Conservation (phyloP, 2,797 vertebrate species). For the Esox lucius region DNA sequence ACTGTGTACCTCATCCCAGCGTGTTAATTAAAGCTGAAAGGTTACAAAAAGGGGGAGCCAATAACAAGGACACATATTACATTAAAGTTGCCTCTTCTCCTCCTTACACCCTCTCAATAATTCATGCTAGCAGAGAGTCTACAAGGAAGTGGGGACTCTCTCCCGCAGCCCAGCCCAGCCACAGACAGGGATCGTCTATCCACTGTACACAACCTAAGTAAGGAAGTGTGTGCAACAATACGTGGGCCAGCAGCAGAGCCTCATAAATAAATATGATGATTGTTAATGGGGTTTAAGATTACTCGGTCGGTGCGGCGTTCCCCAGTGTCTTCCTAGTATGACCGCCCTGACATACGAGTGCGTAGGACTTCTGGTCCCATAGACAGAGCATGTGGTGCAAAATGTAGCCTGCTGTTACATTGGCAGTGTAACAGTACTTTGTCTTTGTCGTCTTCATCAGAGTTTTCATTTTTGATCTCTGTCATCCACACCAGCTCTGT, state of each 20-base stretch:
- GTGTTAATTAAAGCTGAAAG: constrained; percentile 81
- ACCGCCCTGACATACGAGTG: constrained; percentile 66
- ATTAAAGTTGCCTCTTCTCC: constrained; percentile 73
- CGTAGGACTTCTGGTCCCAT: constrained; percentile 59
- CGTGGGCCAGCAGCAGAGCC: constrained; percentile 64
- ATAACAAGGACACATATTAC: constrained; percentile 76
- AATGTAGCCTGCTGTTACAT: constrained; percentile 54
- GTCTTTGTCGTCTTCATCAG: constrained; percentile 52
- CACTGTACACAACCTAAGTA: constrained; percentile 65
- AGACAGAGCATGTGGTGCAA: constrained; percentile 72
- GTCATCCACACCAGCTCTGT: neutral
- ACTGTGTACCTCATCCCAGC: constrained; percentile 36
- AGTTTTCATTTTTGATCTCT: constrained; percentile 2
- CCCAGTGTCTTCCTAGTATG: constrained; percentile 68
- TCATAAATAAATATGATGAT: constrained; percentile 84
- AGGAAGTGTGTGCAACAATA: constrained; percentile 73
- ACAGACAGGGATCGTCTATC: constrained; percentile 71
- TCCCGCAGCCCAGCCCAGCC: constrained; percentile 55
- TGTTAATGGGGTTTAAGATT: constrained; percentile 85
- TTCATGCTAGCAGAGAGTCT: constrained; percentile 69
- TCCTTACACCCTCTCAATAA: constrained; percentile 75
- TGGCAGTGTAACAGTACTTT: constrained; percentile 26
- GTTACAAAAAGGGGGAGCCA: constrained; percentile 80
- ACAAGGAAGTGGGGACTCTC: constrained; percentile 67
- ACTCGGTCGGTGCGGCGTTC: constrained; percentile 64